phyloP scores from a whole-genome alignment of 2,113 vertebrate species.

The Poeciliopsis prolifica region DNA sequence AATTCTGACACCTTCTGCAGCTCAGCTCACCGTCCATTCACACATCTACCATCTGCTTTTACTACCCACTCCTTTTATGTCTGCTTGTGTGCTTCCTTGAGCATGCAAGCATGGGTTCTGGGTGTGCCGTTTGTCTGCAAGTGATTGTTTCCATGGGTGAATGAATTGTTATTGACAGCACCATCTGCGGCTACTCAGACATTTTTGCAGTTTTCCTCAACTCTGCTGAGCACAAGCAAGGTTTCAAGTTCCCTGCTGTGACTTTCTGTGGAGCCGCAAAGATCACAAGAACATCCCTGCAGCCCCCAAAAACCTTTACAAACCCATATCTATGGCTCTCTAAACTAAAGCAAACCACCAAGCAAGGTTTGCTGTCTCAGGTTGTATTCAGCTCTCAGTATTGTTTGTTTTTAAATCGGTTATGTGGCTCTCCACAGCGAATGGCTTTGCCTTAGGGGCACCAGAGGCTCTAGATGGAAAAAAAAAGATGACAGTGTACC shows the following conservation, averaged over 20 bases:
- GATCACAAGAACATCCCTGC: slow-evolving; percentile 37
- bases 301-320: slow-evolving; percentile 24
- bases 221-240: slow-evolving; percentile 55
- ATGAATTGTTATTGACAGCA: slow-evolving; percentile 72
- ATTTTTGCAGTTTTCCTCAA: slow-evolving; percentile 78
- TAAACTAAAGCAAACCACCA: slow-evolving; percentile 32
- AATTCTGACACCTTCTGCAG: slow-evolving; percentile 46
- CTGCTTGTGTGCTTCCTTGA: slow-evolving; percentile 19
- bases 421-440: too few relatives aligned
- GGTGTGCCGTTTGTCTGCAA: slow-evolving; percentile 43
- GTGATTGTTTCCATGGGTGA: slow-evolving; percentile 38
- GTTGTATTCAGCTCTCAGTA: slow-evolving; percentile 2
- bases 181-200: slow-evolving; percentile 75
- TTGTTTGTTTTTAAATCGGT: too few relatives aligned
- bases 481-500: too few relatives aligned
- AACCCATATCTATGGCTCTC: slow-evolving; percentile 5
- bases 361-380: slow-evolving; percentile 15
- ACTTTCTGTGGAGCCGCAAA: slow-evolving; percentile 71
- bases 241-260: slow-evolving; percentile 62
- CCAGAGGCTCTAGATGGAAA: too few relatives aligned
- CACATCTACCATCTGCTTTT: slow-evolving; percentile 61
- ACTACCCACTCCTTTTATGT: slow-evolving; percentile 2
- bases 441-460: too few relatives aligned
- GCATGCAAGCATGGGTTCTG: slow-evolving; percentile 19
- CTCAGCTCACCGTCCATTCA: slow-evolving; percentile 36